Conservation (phyloP, 2,888 invertebrate genomes). For the Lycophotia porphyrea region DNA sequence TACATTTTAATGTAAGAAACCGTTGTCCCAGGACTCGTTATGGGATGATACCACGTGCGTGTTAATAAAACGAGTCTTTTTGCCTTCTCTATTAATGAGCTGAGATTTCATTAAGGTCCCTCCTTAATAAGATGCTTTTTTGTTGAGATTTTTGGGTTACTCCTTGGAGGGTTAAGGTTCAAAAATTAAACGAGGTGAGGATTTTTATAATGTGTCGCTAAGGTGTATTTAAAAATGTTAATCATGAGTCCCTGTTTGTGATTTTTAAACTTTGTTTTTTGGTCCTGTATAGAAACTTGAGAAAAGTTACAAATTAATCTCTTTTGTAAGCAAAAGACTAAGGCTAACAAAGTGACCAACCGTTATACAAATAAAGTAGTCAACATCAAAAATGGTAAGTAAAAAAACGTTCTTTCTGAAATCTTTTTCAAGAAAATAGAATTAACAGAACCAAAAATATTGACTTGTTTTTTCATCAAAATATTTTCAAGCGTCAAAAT, state of each 20-base stretch:
- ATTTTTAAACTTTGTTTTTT: background rate
- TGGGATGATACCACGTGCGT: constrained; percentile 82
- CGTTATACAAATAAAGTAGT: background rate
- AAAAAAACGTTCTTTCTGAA: background rate
- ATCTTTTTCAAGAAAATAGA: background rate
- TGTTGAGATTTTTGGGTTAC: constrained; percentile 25
- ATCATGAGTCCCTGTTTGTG: background rate
- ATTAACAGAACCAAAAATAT: background rate
- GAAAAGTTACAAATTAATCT: background rate
- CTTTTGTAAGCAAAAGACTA: background rate
- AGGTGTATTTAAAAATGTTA: constrained; percentile 22
- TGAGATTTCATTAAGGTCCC: constrained; percentile 76
- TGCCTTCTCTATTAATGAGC: constrained; percentile 81
- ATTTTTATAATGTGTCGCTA: constrained; percentile 10
- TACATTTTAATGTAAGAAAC: constrained; percentile 89
- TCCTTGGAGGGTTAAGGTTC: constrained; percentile 36
- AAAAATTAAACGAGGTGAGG: constrained; percentile 4
- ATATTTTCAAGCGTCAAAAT: constrained; percentile 15
- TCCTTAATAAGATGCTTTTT: constrained; percentile 67
- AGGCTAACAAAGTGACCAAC: background rate
- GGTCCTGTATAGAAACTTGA: background rate
- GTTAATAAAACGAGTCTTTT: constrained; percentile 81
- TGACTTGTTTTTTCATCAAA: constrained; percentile 22
- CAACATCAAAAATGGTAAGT: background rate
- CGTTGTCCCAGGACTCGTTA: constrained; percentile 79